Percentiles rank a stretch among this genome's conserved stretches.
Conservation (phyloP, 2,888 invertebrate genomes). For the Clostera curtula region DNA sequence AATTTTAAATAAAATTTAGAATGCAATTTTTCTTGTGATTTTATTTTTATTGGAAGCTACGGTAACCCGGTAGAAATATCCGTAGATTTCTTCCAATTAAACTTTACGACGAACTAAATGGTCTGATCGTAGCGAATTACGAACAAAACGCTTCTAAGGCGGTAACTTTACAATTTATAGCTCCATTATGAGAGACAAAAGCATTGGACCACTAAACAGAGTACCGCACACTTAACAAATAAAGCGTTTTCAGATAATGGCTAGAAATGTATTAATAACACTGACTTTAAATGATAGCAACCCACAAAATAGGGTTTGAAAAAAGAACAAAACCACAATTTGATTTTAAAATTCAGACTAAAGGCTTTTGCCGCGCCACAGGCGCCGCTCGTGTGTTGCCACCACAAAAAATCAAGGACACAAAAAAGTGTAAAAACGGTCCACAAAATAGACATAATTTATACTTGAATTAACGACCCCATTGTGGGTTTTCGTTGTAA, state of each 20-base stretch:
- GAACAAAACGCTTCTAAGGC: constrained; percentile 13
- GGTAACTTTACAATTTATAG: constrained; percentile 30
- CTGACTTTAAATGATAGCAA: constrained; percentile 25
- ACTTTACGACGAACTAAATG: background rate
- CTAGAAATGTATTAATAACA: constrained; percentile 59
- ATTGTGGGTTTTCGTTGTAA: constrained; percentile 67
- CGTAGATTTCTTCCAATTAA: background rate
- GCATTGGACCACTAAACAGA: constrained; percentile 26
- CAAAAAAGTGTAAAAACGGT: constrained; percentile 65
- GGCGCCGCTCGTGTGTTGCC: constrained; percentile 56
- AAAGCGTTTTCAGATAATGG: constrained; percentile 55
- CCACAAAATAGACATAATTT: constrained; percentile 69
- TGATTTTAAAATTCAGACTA: constrained; percentile 51
- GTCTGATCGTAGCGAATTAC: constrained; percentile 24
- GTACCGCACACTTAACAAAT: constrained; percentile 41
- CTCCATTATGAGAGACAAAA: constrained; percentile 31
- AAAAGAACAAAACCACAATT: constrained; percentile 31
- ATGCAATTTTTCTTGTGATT: too few species aligned
- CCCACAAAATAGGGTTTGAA: constrained; percentile 16
- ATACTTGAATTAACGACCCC: constrained; percentile 61
- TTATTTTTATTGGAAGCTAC: too few species aligned
- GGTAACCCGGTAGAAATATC: too few species aligned
- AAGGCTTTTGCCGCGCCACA: constrained; percentile 60
- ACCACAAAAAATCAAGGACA: constrained; percentile 49
- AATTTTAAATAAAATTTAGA: too few species aligned